A percentile compares a stretch with the other conserved stretches of the same genome.
Evolutionary conservation across 2,888 invertebrate genomes (phyloP).

Genomic region (Rapana venosa): DNA sequence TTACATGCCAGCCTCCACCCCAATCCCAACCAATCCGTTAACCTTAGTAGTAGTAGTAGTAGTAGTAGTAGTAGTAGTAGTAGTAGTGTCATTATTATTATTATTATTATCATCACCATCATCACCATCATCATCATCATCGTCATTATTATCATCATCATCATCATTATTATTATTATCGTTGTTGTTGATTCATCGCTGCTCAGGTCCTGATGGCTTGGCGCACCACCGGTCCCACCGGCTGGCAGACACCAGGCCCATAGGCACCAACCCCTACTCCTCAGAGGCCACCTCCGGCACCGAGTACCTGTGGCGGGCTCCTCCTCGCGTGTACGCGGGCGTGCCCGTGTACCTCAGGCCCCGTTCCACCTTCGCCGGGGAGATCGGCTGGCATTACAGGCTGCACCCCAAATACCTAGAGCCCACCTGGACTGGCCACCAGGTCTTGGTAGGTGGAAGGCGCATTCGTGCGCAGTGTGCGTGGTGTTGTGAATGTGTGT

Average conservation of each 20-base stretch:
- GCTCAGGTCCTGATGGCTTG: slow-evolving; percentile 68
- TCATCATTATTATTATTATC: too few relatives aligned
- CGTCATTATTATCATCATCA: too few relatives aligned
- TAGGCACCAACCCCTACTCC: slow-evolving; percentile 71
- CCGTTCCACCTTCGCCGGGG: slow-evolving; percentile 64
- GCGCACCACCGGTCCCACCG: slow-evolving; percentile 65
- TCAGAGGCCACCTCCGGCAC: slow-evolving; percentile 66
- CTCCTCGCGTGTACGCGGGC: slow-evolving; percentile 54
- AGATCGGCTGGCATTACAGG: slow-evolving; percentile 70
- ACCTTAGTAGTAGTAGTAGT: too few relatives aligned
- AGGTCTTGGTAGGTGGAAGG: slow-evolving; percentile 61
- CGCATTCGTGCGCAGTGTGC: not conserved
- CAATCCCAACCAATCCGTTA: too few relatives aligned
- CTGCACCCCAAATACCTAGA: slow-evolving; percentile 52
- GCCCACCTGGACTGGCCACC: slow-evolving; percentile 60
- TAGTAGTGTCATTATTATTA: too few relatives aligned
- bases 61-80: too few relatives aligned
- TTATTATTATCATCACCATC: too few relatives aligned
- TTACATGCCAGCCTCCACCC: too few relatives aligned
- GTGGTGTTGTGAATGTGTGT: not conserved
- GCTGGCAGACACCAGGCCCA: slow-evolving; percentile 61
- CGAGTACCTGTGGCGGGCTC: slow-evolving; percentile 68
- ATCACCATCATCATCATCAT: too few relatives aligned
- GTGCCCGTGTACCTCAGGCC: slow-evolving; percentile 64
- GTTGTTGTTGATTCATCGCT: not conserved